Percentiles rank a stretch among this genome's conserved stretches.
Evolutionary conservation across 2,888 invertebrate species (phyloP).

Genomic region (Synanthedon tipuliformis): DNA sequence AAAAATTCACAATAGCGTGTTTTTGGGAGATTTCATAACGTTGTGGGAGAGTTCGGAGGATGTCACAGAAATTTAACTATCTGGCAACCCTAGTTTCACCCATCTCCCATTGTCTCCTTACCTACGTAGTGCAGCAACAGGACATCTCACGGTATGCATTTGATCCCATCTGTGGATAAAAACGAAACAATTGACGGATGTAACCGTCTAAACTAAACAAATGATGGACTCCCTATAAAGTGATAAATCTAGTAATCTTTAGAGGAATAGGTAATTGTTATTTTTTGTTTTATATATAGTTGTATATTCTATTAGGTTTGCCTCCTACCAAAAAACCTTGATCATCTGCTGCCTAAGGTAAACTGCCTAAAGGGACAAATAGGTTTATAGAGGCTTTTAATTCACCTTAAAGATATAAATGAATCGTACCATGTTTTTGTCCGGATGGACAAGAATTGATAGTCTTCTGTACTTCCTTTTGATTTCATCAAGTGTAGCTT

Average conservation of each 20-base stretch:
- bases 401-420: no score
- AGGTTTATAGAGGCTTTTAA: no score
- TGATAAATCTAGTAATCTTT: not conserved
- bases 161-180: conserved; percentile 61
- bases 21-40: no score
- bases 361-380: no score
- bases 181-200: conserved; percentile 65
- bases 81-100: conserved; percentile 3
- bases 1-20: no score
- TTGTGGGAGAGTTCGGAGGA: no score
- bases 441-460: conserved; percentile 98
- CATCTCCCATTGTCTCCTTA: conserved; percentile 30
- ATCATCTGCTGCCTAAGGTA: no score
- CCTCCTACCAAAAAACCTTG: no score
- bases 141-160: conserved; percentile 36
- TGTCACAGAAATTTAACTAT: no score
- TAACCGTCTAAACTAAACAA: conserved; percentile 57
- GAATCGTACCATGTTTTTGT: conserved; percentile 83
- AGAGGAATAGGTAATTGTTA: no score
- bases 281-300: no score
- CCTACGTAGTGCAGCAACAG: conserved; percentile 38
- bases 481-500: conserved; percentile 88
- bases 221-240: not conserved
- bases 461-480: conserved; percentile 96
- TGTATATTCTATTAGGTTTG: no score